Evolutionary conservation across 2,888 invertebrate genomes (phyloP), one percentile per base, ranked within the genome.

Genomic region (Hedychridium roseum): DNA sequence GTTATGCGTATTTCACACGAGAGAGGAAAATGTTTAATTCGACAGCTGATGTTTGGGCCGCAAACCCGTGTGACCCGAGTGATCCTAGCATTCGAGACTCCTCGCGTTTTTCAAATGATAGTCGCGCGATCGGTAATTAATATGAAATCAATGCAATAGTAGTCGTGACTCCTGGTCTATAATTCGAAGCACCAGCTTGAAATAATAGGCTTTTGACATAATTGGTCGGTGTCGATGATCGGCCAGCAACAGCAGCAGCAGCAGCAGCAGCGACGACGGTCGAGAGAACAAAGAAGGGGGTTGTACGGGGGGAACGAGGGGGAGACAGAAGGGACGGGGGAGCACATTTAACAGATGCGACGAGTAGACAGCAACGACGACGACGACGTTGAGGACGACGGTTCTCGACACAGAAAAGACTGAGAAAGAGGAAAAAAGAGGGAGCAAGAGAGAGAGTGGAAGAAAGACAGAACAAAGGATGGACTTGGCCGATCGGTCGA

Each of bases 401-500:
- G 16, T 21, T 11, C 28, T 12, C 2, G 35, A n/a, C 9, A 28
- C 35, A 37, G 46, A 35, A 30, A n/a, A 31, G 34, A 28, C 20
- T 16, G 40, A 28, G 30, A 21, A 14, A 48, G 37, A 45, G 30
- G 38, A 15, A 43, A 31, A 23, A 15, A 50, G 39, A n/a, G 28
- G 23, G 38, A 34, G 43, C 15, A 34, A 34, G 49, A 41, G 40
- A 46, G 16, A 38, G 12, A 20, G 45, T 38, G 43, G 50, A 51
- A 54, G 54, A 54, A 61, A 54, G 59, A 43, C 55, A 60, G 67
- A 65, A 69, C 69, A 69, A 69, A 70, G 66, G 61, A 72, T 56
- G 64, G 64, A 69, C 64, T 66, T 66, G 65, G 60, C 64, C 66
- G 63, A 66, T 54, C 59, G 61, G 50, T 58, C 58, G 59, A 60